Base-by-base conservation (phyloP, 2,888 invertebrate genomes). In the Blastobasis adustella region DNA sequence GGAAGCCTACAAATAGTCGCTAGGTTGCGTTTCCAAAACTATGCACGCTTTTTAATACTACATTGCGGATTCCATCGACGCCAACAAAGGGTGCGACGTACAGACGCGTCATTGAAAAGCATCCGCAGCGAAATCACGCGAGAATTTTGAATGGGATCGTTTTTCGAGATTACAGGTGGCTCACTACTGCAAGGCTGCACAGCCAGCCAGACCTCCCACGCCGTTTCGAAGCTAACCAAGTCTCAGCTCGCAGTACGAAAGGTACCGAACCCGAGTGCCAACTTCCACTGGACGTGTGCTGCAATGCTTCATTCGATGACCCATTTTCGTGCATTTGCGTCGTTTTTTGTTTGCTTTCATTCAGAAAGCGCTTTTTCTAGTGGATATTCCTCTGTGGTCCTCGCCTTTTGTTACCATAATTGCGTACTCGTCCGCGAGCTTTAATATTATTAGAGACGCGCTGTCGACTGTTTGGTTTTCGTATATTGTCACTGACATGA, bases 301-400 rank as follows among this genome's bases (percentile, higher is more conserved):
- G 54, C 54, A 61, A 65, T 66, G 69, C 71, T 70, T 70, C 70
- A 69, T 73, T 73, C 74, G 73, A 76, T 77, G 77, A 77, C 79
- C 78, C 66, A 76, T 77, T 80, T 79, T 76, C 69, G 67, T 69
- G 67, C 65, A 69, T 67, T 67, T 69, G 63, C 62, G 62, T 64
- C 59, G 65, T 65, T 73, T 71, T 78, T 76, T 71, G 71, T 71
- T 69, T 67, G 63, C 62, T 67, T 69, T 69, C 63, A 66, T 68
- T 63, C 64, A 64, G 66, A 66, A 62, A 66, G 64, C 66, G 58
- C 67, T 75, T 68, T 73, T 73, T 66, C 59, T 58, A 58, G 58
- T 58, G 58, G 53, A 60, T 60, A 60, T 65, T 66, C 58, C 62
- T 60, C 55, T 62, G 62, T 56, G 58, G 61, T 63, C 61, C 51